Conservation (phyloP, 2,888 invertebrate genomes). For the Junonia oenone region DNA sequence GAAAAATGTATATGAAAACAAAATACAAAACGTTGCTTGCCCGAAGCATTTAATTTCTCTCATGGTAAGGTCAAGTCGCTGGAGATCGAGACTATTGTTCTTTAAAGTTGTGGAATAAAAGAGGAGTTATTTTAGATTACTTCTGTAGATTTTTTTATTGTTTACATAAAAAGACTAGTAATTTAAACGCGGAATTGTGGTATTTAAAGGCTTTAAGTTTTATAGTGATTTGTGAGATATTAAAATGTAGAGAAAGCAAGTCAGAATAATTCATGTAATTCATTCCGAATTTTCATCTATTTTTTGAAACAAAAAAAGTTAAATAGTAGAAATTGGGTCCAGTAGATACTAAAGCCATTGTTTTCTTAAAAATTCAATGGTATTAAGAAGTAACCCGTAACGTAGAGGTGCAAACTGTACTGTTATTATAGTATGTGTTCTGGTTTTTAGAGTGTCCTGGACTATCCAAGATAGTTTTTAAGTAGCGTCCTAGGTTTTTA, state of each 20-base stretch:
- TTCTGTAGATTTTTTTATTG: conserved; percentile 20
- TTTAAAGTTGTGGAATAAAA: conserved; percentile 28
- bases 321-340: too few species aligned
- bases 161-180: conserved; percentile 10
- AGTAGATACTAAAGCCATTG: too few species aligned
- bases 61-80: conserved; percentile 27
- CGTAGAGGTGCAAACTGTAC: too few species aligned
- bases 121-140: conserved; percentile 25
- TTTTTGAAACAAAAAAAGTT: too few species aligned
- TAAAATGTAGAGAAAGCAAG: background rate
- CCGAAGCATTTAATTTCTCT: conserved; percentile 27
- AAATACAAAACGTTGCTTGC: conserved; percentile 24
- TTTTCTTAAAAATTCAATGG: background rate
- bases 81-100: conserved; percentile 27
- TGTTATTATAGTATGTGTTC: too few species aligned
- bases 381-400: too few species aligned
- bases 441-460: too few species aligned
- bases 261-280: too few species aligned
- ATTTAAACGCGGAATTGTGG: background rate
- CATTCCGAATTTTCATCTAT: too few species aligned
- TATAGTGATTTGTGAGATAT: background rate
- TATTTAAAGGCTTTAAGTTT: background rate
- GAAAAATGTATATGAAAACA: conserved; percentile 19
- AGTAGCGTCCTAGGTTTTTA: too few species aligned
- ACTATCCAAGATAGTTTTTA: too few species aligned